phyloP scores from a whole-genome alignment of 2,888 invertebrate genomes.

The Phorcus lineatus region DNA sequence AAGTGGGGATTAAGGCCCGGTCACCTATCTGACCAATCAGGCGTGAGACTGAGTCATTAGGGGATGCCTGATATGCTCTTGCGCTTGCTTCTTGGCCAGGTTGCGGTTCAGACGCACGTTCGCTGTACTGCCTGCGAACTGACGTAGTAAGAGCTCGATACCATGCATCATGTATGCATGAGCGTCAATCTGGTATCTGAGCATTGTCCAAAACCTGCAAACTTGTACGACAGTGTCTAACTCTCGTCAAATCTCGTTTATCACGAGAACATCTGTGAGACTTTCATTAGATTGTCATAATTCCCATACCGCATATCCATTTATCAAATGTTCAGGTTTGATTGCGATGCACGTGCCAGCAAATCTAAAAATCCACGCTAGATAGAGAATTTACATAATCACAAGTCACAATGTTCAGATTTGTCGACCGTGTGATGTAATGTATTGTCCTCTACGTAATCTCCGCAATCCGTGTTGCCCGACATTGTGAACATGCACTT shows the following conservation, averaged over 20 bases:
- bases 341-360: background rate
- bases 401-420: background rate
- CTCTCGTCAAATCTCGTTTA: slow-evolving; percentile 11
- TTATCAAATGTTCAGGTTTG: slow-evolving; percentile 1
- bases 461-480: background rate
- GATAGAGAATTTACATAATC: slow-evolving; percentile 1
- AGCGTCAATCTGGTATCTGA: background rate
- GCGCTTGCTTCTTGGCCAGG: background rate
- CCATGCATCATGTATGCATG: slow-evolving; percentile 3
- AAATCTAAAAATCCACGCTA: background rate
- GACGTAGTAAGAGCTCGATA: background rate
- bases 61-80: background rate
- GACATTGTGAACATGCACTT: too few species aligned
- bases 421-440: background rate
- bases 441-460: background rate
- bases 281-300: slow-evolving; percentile 1
- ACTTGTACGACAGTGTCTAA: slow-evolving; percentile 3
- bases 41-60: background rate
- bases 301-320: background rate
- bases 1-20: background rate
- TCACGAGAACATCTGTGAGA: slow-evolving; percentile 15
- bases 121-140: background rate
- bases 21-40: background rate
- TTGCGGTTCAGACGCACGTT: background rate
- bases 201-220: slow-evolving; percentile 6